Percentiles rank a stretch among this genome's conserved stretches.
Evolutionary conservation across 1,140 invertebrate species (phyloP).

Genomic region (Euglossa dilemma): DNA sequence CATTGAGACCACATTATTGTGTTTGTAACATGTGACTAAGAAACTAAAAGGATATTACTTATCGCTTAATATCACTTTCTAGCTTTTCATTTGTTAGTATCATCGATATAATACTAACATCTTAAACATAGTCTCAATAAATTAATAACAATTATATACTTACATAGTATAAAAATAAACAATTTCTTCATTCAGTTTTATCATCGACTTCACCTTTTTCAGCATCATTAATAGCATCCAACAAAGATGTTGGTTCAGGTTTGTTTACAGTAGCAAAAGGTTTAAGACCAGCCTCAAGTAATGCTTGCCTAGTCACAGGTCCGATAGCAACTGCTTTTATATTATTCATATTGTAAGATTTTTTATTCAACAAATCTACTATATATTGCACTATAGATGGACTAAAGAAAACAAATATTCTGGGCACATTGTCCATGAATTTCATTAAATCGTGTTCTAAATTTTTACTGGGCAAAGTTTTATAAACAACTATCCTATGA

Average conservation of each 20-base stretch:
- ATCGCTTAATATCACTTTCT: not conserved
- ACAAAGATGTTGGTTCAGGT: constrained; percentile 75
- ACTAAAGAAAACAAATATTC: constrained; percentile 79
- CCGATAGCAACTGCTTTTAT: constrained; percentile 79
- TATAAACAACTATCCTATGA: constrained; percentile 75
- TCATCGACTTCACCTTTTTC: constrained; percentile 16
- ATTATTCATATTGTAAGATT: constrained; percentile 53
- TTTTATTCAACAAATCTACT: constrained; percentile 54
- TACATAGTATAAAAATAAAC: constrained; percentile 15
- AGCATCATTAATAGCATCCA: constrained; percentile 65
- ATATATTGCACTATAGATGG: constrained; percentile 76
- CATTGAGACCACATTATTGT: not conserved
- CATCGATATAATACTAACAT: constrained; percentile 31
- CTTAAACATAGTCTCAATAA: constrained; percentile 14
- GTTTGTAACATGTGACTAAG: not conserved
- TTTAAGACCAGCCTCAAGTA: constrained; percentile 64
- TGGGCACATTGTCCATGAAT: constrained; percentile 54
- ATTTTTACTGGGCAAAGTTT: constrained; percentile 71
- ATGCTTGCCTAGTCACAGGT: constrained; percentile 74
- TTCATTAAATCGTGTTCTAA: constrained; percentile 68
- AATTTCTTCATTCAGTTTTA: constrained; percentile 38
- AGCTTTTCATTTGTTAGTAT: not conserved
- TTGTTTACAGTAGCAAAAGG: constrained; percentile 72
- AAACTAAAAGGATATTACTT: not conserved
- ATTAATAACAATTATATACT: constrained; percentile 37